Evolutionary conservation across 2,888 invertebrate species (phyloP).

Genomic region (Drosophila testacea): DNA sequence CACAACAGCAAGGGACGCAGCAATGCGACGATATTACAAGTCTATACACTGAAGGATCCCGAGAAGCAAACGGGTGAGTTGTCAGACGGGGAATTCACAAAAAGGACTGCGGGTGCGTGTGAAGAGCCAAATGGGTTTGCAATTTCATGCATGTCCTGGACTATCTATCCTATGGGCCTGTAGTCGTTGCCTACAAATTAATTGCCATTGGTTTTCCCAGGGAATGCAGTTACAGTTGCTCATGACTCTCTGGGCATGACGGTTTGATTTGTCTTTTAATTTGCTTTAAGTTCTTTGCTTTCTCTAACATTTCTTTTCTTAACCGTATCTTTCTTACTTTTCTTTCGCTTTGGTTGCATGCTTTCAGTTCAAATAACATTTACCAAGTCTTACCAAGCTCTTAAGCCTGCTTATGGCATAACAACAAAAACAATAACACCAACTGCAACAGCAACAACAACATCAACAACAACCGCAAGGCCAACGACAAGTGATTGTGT

Average conservation of each 20-base stretch:
- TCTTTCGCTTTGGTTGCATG: slow-evolving; percentile 57
- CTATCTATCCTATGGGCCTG: slow-evolving; percentile 5
- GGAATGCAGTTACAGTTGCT: slow-evolving; percentile 31
- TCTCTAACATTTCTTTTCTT: slow-evolving; percentile 36
- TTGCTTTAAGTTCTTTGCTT: slow-evolving; percentile 61
- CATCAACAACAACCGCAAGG: slow-evolving; percentile 33
- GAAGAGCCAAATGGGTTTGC: slow-evolving; percentile 42
- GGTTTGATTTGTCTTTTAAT: slow-evolving; percentile 69
- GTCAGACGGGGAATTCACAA: slow-evolving; percentile 2
- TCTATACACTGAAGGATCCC: slow-evolving; percentile 90
- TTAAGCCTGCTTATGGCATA: slow-evolving; percentile 51
- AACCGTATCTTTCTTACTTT: slow-evolving; percentile 31
- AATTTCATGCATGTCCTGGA: slow-evolving; percentile 69
- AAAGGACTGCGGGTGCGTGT: slow-evolving; percentile 37
- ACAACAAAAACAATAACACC: slow-evolving; percentile 39
- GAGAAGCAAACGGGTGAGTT: slow-evolving; percentile 89
- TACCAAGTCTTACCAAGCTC: slow-evolving; percentile 68
- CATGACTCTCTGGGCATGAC: slow-evolving; percentile 39
- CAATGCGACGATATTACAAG: slow-evolving; percentile 88
- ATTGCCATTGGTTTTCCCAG: slow-evolving; percentile 55
- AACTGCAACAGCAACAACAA: slow-evolving; percentile 27
- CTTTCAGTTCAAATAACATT: slow-evolving; percentile 83
- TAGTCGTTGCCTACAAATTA: slow-evolving; percentile 65
- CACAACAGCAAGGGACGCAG: slow-evolving; percentile 91
- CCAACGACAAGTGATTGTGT: slow-evolving; percentile 65